Base-by-base conservation (phyloP, 2,888 invertebrate genomes). In the Coleophora flavipennella region DNA sequence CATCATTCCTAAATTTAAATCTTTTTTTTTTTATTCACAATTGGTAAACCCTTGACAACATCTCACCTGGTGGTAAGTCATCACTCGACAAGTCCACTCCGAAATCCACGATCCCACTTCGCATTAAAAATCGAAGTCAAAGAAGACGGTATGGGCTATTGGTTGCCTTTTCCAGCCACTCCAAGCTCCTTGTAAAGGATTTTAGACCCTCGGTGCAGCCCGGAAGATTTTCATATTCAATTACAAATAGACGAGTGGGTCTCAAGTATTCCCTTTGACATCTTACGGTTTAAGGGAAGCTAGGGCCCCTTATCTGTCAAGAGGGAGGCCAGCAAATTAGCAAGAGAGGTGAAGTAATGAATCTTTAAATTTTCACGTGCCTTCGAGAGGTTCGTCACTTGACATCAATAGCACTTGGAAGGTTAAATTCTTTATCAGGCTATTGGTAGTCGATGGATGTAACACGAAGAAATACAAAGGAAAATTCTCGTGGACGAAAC, bases 141-240 rank as follows among this genome's bases (percentile, higher is more conserved):
- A 3, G 20, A 20, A 20, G 20, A 20, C 20, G 20, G 3, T 20
- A 20, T 6, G 20, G 20, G 20, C 20, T 20, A 20, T 20, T 25
- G 2, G 3, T 20, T 31, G 26, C n/a, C 35, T 25, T 39, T 48
- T 57, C 53, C 45, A 47, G 46, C 14, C 2, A 35, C 35, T 14
- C 13, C 25, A 35, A 40, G 40, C 36, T 13, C 29, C 31, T 51
- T 49, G 45, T 36, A 43, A 40, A 52, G 47, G 51, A 42, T 57
- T 57, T 49, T 57, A 60, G 51, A 43, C 58, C 60, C 67, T 59
- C 60, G n/a, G 60, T 56, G 64, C 60, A 59, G 59, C 59, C 62
- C 57, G 58, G 75, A 77, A 79, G 77, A 77, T 81, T 81, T 83
- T 83, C 78, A 79, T 81, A 80, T 83, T 81, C 79, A 80, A 83